A percentile compares a stretch with the other conserved stretches of the same genome.
These are phyloP conservation scores for Heliconius hermathena DNA, from an alignment of 1,140 invertebrate genomes.

Conservation along the genomic window DNA sequence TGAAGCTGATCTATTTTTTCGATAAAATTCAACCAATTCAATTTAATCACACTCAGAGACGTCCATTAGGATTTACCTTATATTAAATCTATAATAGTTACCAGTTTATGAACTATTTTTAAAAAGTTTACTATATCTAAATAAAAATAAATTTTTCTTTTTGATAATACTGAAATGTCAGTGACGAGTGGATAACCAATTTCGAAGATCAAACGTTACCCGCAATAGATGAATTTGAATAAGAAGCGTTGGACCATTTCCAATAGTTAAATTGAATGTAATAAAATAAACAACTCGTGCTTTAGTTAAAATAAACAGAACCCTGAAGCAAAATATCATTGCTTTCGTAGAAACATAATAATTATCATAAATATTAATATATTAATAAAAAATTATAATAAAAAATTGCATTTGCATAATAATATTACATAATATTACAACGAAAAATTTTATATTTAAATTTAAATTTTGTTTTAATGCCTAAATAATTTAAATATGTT, in stretches of 20 bases:
- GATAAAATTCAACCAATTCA: too few relatives aligned
- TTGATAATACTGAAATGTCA: background rate
- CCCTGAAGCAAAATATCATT: too few relatives aligned
- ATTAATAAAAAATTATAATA: background rate
- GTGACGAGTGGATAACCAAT: background rate
- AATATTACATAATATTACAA: too few relatives aligned
- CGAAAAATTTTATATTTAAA: background rate
- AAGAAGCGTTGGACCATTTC: background rate
- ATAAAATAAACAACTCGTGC: background rate
- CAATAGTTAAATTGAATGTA: slow-evolving; percentile 9
- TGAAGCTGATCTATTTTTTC: too few relatives aligned
- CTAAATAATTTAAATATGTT: background rate
- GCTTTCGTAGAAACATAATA: background rate
- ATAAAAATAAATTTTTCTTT: background rate
- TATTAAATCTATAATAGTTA: background rate
- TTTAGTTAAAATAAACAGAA: background rate
- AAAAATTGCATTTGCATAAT: background rate
- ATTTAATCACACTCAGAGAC: background rate
- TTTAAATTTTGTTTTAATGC: background rate
- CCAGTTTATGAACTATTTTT: background rate
- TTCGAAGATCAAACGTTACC: background rate
- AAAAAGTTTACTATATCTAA: background rate
- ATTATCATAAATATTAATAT: background rate
- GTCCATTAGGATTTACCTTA: background rate
- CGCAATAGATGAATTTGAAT: background rate